phyloP scores from a whole-genome alignment of 2,113 vertebrate species.

The Microtus montanus region DNA sequence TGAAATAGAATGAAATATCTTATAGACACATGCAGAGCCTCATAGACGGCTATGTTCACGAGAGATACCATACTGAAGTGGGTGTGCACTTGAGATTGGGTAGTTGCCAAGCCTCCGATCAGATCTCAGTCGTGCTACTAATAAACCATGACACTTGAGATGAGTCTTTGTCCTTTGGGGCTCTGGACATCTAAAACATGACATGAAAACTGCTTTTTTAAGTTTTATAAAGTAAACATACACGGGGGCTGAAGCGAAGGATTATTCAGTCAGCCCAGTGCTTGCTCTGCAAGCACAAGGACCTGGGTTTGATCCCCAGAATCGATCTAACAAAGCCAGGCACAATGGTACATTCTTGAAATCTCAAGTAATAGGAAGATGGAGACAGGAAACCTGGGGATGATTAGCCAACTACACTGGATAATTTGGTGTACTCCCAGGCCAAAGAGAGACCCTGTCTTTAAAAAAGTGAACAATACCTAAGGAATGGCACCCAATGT shows the following conservation, averaged over 20 bases:
- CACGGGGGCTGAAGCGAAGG: neutral
- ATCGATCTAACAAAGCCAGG: neutral
- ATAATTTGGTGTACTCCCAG: neutral
- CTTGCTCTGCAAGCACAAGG: neutral
- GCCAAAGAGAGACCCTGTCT: neutral
- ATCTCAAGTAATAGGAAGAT: neutral
- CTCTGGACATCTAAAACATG: neutral
- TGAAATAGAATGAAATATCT: neutral
- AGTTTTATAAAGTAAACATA: neutral
- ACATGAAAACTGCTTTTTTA: neutral
- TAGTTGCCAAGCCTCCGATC: neutral
- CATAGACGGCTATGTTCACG: neutral
- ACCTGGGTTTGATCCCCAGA: neutral
- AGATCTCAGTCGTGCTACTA: neutral
- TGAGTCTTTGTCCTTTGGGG: neutral
- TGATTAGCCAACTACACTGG: neutral
- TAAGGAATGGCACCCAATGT: neutral
- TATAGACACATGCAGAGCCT: neutral
- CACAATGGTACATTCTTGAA: neutral
- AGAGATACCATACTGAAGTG: neutral
- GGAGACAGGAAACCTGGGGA: neutral
- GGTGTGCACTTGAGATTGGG: neutral
- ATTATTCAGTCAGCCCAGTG: neutral
- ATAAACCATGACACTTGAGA: neutral
- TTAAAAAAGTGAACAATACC: neutral